Percentiles rank a stretch among this genome's conserved stretches.
phyloP scores from a whole-genome alignment of 2,888 invertebrate genomes.

The Alitta virens region DNA sequence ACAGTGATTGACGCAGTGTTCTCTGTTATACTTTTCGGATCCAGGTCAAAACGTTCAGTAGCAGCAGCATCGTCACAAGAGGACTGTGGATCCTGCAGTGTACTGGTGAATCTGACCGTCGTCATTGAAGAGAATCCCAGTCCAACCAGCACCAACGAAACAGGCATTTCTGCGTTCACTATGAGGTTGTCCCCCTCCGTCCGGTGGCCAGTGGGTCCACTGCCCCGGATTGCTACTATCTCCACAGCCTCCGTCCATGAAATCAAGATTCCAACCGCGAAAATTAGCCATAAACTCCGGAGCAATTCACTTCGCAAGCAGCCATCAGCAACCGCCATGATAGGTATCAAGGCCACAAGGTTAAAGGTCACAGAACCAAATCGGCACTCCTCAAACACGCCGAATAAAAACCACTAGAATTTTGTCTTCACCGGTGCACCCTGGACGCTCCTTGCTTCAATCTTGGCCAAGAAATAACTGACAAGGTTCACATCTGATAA shows the following conservation, averaged over 20 bases:
- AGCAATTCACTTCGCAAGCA: conserved; percentile 9
- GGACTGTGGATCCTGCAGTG: too few relatives aligned
- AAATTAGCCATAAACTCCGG: conserved; percentile 13
- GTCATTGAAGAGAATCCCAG: conserved; percentile 1
- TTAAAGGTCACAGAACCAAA: conserved; percentile 10
- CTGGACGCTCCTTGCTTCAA: too few relatives aligned
- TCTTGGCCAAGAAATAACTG: too few relatives aligned
- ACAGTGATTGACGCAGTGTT: background rate
- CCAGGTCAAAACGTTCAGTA: background rate
- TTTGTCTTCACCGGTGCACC: too few relatives aligned
- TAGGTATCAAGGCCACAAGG: conserved; percentile 8
- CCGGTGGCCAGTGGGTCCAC: background rate
- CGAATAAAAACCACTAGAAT: too few relatives aligned
- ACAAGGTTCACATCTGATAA: too few relatives aligned
- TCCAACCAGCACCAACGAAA: conserved; percentile 9
- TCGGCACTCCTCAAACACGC: too few relatives aligned
- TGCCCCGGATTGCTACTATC: conserved; percentile 2
- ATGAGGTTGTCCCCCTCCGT: background rate
- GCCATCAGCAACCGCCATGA: conserved; percentile 14
- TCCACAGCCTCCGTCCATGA: background rate
- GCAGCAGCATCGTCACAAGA: background rate
- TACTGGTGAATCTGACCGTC: background rate
- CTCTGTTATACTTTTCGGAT: background rate
- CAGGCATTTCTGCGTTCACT: background rate
- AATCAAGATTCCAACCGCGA: conserved; percentile 6